Percentiles rank a stretch among this genome's conserved stretches.
Conservation (phyloP, 2,888 invertebrate genomes). For the Onthophagus sagittarius region DNA sequence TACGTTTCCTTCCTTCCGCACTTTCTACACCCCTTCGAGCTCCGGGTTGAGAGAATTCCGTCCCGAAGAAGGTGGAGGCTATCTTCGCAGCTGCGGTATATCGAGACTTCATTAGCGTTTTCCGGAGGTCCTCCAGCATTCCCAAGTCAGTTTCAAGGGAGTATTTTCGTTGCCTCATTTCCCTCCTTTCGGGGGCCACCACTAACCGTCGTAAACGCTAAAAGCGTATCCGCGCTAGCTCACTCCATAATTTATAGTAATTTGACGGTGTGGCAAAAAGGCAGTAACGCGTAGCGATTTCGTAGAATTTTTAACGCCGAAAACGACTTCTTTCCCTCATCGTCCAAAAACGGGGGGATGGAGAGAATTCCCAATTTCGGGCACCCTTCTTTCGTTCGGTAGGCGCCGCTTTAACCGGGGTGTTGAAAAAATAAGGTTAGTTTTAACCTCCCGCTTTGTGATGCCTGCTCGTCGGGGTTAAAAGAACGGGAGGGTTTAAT, state of each 20-base stretch:
- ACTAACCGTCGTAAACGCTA: conserved; percentile 18
- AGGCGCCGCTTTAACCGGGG: background rate
- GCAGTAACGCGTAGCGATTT: conserved; percentile 5
- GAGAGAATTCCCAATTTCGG: background rate
- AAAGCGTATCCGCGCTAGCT: conserved; percentile 36
- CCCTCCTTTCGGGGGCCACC: background rate
- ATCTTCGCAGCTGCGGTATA: background rate
- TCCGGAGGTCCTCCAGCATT: conserved; percentile 1
- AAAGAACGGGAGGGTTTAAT: conserved; percentile 7
- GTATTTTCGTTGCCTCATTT: conserved; percentile 15
- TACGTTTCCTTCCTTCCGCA: background rate
- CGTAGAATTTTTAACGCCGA: background rate
- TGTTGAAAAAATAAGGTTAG: conserved; percentile 12
- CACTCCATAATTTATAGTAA: conserved; percentile 43
- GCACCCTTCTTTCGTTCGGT: background rate
- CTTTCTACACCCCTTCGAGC: background rate
- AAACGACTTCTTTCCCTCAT: background rate
- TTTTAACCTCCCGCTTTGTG: conserved; percentile 7
- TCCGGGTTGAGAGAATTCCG: too few relatives aligned
- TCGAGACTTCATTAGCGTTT: conserved; percentile 12
- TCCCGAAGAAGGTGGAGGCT: background rate
- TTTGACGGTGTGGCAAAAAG: conserved; percentile 29
- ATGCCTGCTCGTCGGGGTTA: background rate
- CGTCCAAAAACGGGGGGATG: background rate
- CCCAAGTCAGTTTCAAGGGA: conserved; percentile 20